Percentiles rank a stretch among this genome's conserved stretches.
Evolutionary conservation across 2,888 invertebrate genomes (phyloP).

Genomic region (Dioctria linearis): DNA sequence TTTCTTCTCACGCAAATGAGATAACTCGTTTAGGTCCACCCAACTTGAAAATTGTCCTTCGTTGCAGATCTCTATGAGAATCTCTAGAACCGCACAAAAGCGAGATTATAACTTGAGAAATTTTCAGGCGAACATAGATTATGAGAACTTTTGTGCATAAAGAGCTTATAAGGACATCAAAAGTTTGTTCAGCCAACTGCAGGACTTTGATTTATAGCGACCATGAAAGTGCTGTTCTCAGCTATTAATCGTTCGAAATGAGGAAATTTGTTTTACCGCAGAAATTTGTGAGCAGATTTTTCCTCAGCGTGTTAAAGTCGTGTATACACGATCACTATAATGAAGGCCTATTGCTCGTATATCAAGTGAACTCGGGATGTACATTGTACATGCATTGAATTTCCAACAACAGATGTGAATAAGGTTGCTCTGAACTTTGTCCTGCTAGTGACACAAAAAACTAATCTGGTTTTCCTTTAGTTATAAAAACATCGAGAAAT

Average conservation of each 20-base stretch:
- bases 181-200: conserved; percentile 29
- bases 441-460: background rate
- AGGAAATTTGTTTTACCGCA: conserved; percentile 48
- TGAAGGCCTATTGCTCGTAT: conserved; percentile 17
- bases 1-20: background rate
- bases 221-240: conserved; percentile 44
- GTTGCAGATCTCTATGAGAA: background rate
- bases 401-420: background rate
- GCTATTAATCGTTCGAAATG: conserved; percentile 43
- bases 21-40: background rate
- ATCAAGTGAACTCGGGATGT: background rate
- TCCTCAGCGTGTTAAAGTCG: conserved; percentile 19
- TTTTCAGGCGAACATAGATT: conserved; percentile 30
- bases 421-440: background rate
- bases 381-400: background rate
- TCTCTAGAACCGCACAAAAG: background rate
- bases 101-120: conserved; percentile 1
- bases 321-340: conserved; percentile 29
- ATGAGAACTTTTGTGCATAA: conserved; percentile 21
- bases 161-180: conserved; percentile 26
- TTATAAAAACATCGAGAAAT: too few species aligned
- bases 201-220: conserved; percentile 35
- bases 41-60: conserved; percentile 19
- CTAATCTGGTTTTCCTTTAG: background rate
- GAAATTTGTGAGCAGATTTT: conserved; percentile 46